Conservation (phyloP, 2,888 invertebrate species). For the Galeruca laticollis region DNA sequence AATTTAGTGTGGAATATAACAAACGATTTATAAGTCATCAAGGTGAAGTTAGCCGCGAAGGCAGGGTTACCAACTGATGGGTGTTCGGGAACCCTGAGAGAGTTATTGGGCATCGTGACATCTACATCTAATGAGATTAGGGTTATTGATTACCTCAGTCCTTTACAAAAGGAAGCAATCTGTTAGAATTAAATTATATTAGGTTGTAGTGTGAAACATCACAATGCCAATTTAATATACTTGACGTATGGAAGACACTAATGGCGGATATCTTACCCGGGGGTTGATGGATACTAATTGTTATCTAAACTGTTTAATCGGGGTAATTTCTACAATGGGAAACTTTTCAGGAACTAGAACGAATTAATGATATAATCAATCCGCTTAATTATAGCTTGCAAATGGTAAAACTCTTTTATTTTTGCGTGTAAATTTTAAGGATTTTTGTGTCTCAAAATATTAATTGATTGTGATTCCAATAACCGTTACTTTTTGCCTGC, state of each 20-base stretch:
- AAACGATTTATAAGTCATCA: slow-evolving; percentile 58
- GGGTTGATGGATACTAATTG: slow-evolving; percentile 45
- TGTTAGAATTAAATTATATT: slow-evolving; percentile 55
- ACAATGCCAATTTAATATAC: slow-evolving; percentile 46
- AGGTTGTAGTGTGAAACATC: slow-evolving; percentile 41
- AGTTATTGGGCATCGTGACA: slow-evolving; percentile 57
- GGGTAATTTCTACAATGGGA: slow-evolving; percentile 12
- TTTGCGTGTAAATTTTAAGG: too few relatives aligned
- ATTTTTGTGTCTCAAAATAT: too few relatives aligned
- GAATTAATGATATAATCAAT: background rate
- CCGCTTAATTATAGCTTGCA: background rate
- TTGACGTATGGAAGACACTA: slow-evolving; percentile 43
- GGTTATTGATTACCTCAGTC: slow-evolving; percentile 56
- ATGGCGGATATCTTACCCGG: slow-evolving; percentile 38
- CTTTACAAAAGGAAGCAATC: slow-evolving; percentile 53
- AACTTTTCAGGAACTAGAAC: slow-evolving; percentile 1
- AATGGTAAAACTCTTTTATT: background rate
- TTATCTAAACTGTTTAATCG: slow-evolving; percentile 31
- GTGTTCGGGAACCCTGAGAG: slow-evolving; percentile 42
- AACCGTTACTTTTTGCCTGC: too few relatives aligned
- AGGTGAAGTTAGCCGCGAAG: slow-evolving; percentile 32
- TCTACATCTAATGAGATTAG: slow-evolving; percentile 58
- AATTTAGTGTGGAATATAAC: slow-evolving; percentile 46
- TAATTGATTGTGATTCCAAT: too few relatives aligned
- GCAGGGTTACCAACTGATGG: slow-evolving; percentile 51